Conservation (phyloP, 2,888 invertebrate species). For the Yponomeuta malinellus region DNA sequence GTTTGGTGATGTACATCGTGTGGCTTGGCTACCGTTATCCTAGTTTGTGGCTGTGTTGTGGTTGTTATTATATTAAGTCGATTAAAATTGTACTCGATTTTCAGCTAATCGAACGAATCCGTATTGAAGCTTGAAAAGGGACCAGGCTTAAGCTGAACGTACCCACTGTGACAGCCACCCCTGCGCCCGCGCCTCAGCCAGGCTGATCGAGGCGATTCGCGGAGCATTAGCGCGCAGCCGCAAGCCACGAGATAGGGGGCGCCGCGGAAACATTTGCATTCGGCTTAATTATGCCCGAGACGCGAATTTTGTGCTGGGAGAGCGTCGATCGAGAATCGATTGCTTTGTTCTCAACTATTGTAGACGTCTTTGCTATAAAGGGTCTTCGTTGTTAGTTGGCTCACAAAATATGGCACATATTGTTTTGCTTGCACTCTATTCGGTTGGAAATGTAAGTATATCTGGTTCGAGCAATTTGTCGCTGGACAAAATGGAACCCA, state of each 20-base stretch:
- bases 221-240: constrained; percentile 44
- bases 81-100: no score
- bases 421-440: no score
- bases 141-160: no score
- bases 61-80: no score
- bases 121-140: no score
- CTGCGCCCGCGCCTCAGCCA: not conserved
- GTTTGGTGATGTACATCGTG: not conserved
- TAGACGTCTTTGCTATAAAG: not conserved
- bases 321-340: not conserved
- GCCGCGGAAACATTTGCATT: constrained; percentile 35
- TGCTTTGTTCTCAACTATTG: not conserved
- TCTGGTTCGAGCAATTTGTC: no score
- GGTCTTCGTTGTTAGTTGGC: no score
- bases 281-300: constrained; percentile 48
- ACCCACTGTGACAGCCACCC: not conserved
- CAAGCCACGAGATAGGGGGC: constrained; percentile 43
- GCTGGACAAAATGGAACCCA: no score
- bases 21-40: not conserved
- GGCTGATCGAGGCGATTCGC: not conserved
- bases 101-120: no score
- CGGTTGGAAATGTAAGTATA: no score
- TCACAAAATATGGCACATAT: no score
- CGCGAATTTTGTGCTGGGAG: constrained; percentile 24
- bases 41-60: no score